Base-by-base conservation (phyloP, 2,113 vertebrate genomes). In the Hystrix cristata region DNA sequence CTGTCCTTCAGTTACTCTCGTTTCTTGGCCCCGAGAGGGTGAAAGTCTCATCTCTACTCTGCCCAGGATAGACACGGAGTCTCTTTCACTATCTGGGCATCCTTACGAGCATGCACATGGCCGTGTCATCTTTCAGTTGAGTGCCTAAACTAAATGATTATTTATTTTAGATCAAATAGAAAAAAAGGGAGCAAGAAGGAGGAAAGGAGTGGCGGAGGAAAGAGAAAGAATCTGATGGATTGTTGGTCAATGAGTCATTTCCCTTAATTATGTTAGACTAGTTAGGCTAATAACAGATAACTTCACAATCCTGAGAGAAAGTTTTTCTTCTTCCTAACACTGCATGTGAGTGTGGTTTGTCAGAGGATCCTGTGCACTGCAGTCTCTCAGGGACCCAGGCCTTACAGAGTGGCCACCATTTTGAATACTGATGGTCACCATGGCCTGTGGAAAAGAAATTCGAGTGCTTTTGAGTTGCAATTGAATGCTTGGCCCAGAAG, bases 401-500 rank as follows among this genome's bases (percentile, higher is more conserved):
- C 31, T 29, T 9, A 18, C 0, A 87, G 55, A 80, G 18, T 13
- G 27, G 34, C 19, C 4, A 38, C 48, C 11, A 1, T 79, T 96
- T 79, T 91, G 84, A 87, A 87, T 57, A 64, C 21, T 78, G 71
- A 5, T 69, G 31, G 71, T 85, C 65, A 74, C 14, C 27, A 13
- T 21, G 27, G 1, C 62, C 46, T 5, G 11, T n/a, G 19, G 48
- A 81, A 94, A 84, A 92, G 38, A 69, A 57, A 71, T 74, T 67
- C 72, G 69, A 71, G 48, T 21, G 48, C 11, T 80, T 60, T 95
- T 87, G 43, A 55, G 95, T 97, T 92, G 91, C 46, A 94, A 57
- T 62, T 31, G 67, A 72, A 76, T 92, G 80, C 19, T 92, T 95
- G 84, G 62, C 29, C 13, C 3, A 3, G 43, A 51, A 38, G 57